These are phyloP conservation scores for Oedothorax gibbosus DNA, from an alignment of 1,140 invertebrate species.

Conservation along the genomic window DNA sequence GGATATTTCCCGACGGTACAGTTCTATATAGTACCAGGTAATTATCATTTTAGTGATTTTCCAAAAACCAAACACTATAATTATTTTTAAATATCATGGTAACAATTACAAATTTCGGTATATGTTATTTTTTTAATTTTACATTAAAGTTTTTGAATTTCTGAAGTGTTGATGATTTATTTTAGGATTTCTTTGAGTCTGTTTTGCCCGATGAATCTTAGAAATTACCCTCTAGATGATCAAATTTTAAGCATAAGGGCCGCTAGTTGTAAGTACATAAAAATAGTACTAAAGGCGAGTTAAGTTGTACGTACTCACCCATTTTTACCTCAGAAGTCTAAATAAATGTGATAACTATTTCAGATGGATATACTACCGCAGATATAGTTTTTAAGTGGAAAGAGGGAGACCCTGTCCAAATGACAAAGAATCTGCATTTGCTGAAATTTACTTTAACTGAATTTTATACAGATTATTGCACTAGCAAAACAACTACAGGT, in stretches of 20 bases:
- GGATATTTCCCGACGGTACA: conserved; percentile 49
- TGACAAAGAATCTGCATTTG: conserved; percentile 88
- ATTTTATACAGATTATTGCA: conserved; percentile 88
- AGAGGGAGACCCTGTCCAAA: conserved; percentile 91
- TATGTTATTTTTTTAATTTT: too few relatives aligned
- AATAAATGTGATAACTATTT: neutral
- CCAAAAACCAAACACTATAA: too few relatives aligned
- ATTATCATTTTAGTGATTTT: neutral
- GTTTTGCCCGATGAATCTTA: conserved; percentile 84
- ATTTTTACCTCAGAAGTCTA: too few relatives aligned
- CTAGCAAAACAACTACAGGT: conserved; percentile 96
- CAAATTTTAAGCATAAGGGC: conserved; percentile 79
- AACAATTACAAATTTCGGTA: too few relatives aligned
- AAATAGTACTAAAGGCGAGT: neutral
- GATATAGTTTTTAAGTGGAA: conserved; percentile 95
- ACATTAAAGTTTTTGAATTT: too few relatives aligned
- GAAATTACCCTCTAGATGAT: conserved; percentile 85
- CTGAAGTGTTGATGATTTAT: neutral
- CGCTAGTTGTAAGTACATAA: conserved; percentile 54
- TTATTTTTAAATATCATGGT: too few relatives aligned
- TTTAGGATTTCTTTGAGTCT: conserved; percentile 71
- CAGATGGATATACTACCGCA: conserved; percentile 94
- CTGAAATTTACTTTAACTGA: conserved; percentile 86
- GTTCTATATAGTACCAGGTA: conserved; percentile 49
- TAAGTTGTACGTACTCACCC: neutral